Evolutionary conservation across 2,797 vertebrate species (phyloP), one percentile per base, ranked within the genome.

Genomic region (Hoplostethus atlanticus): DNA sequence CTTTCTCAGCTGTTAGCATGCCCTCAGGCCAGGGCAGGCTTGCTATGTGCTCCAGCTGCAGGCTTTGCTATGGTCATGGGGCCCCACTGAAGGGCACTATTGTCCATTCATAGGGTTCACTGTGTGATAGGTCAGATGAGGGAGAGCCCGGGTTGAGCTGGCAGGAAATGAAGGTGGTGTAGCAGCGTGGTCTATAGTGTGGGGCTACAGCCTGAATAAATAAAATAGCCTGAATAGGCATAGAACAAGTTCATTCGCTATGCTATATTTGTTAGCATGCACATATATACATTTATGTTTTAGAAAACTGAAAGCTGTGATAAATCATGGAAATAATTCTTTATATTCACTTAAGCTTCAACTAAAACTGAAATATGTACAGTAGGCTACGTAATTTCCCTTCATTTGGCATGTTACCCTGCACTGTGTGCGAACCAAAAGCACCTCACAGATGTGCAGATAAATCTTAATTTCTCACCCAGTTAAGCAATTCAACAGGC

Each of bases 41-140:
- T 4, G 79, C 89, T 90, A 69, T 90, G 90, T 16, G 80, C 81
- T 93, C 93, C 94, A 95, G 94, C 94, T 94, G 94, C 92, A 92
- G 87, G 87, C 88, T 90, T 90, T 71, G 77, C 90, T 88, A 64
- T 87, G 90, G 91, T 86, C 83, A 77, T 81, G 88, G 90, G 91
- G 90, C 90, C 90, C 88, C 71, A 71, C 81, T 90, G 83, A 94
- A 94, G 92, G 92, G 85, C 84, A 91, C 85, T 88, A 94, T 94
- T 95, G 94, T 94, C 91, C 91, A 93, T 94, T 94, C 92, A 94
- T 89, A 88, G 87, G 90, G 90, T 93, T 93, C 92, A 93, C 84
- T 94, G 90, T 94, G 92, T 91, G 90, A 94, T 91, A 93, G 93
- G 93, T 94, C 93, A 94, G 73, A 83, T 73, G 87, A 89, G 87